Base-by-base conservation (phyloP, 2,888 invertebrate species). In the Cataglyphis albicans region DNA sequence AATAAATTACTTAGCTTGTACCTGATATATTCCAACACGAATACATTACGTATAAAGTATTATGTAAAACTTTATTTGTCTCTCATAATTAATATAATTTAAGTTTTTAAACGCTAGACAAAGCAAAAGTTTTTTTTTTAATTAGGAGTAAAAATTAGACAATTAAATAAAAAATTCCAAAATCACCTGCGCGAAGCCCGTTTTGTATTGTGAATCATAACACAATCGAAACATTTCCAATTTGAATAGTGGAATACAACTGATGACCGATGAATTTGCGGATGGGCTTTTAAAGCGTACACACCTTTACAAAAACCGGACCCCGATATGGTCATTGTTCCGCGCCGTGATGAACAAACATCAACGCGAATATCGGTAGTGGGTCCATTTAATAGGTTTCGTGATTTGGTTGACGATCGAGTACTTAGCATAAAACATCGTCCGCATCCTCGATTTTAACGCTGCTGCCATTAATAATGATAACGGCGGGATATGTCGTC, bases 391-490 rank as follows among this genome's bases (percentile, higher is more conserved):
- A 91, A 91, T 89, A 88, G 90, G 85, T 83, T 90, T 87, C 93
- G 93, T 93, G 93, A 91, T 91, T 89, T 86, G 92, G 83, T 85
- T 91, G 85, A 84, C 85, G 91, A 93, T 92, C 84, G 73, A 84
- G 80, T 90, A 91, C 92, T 93, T 93, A 92, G 90, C 93, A 93
- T 93, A 92, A 93, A 92, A 92, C 93, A 92, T 91, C 90, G 82
- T 85, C 85, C 88, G 88, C 86, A 91, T 89, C 89, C 89, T 85
- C 85, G 86, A 89, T 89, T 90, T 90, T 91, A 90, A 88, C 85
- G 84, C 68, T 72, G 67, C 78, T 59, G 59, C 80, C 85, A 85
- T 85, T 85, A 85, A 83, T 70, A 85, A 87, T 61, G 83, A 87
- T 76, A 81, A 78, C 59, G 18, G 70, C 59, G 57, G 15, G 72